phyloP scores from a whole-genome alignment of 2,113 vertebrate species.

The Leptosomus discolor region DNA sequence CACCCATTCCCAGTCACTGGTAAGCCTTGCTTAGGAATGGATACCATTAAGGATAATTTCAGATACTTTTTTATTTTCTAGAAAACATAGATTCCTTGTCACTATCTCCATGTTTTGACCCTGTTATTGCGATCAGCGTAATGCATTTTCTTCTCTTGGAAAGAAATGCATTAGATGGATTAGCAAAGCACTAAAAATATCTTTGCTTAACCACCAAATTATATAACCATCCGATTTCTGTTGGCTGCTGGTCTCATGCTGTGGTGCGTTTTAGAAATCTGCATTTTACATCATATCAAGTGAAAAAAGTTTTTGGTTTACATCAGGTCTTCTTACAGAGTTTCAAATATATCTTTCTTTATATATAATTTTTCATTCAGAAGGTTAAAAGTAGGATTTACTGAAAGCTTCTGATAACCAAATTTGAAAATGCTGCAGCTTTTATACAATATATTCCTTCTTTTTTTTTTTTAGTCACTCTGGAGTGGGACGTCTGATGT shows the following conservation, averaged over 20 bases:
- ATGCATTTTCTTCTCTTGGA: slow-evolving; percentile 49
- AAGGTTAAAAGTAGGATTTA: background rate
- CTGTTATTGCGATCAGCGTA: slow-evolving; percentile 7
- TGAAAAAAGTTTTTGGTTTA: background rate
- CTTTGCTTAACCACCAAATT: slow-evolving; percentile 66
- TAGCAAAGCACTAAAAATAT: slow-evolving; percentile 65
- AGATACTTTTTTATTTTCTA: background rate
- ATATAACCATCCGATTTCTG: slow-evolving; percentile 43
- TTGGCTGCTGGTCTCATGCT: background rate
- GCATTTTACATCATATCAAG: background rate
- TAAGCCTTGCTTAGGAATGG: background rate
- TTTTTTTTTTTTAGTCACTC: background rate
- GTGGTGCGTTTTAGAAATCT: background rate
- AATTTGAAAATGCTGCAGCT: background rate
- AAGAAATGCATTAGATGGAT: slow-evolving; percentile 65
- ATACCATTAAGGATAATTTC: background rate
- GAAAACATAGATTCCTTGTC: background rate
- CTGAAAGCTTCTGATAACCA: background rate
- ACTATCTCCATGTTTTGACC: background rate
- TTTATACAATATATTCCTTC: background rate
- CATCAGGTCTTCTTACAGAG: background rate
- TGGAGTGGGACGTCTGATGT: accelerated
- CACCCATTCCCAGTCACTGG: background rate
- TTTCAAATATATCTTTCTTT: background rate
- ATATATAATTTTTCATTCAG: background rate